phyloP scores from a whole-genome alignment of 2,797 vertebrate species.

The Dendrocincla tyrannina region DNA sequence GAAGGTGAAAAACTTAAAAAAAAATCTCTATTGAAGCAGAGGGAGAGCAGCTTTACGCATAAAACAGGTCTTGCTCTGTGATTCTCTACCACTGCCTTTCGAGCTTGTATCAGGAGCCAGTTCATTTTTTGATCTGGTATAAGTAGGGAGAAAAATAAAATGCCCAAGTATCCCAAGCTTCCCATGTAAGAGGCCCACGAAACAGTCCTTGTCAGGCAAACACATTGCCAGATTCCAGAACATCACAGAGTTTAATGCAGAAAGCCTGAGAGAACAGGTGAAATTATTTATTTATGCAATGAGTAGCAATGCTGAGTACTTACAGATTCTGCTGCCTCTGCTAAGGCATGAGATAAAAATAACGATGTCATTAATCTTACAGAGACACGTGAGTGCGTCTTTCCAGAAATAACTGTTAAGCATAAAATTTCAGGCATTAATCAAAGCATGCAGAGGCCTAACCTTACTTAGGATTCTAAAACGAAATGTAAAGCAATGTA shows the following conservation, averaged over 20 bases:
- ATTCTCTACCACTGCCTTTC: neutral
- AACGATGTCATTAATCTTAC: constrained; percentile 3
- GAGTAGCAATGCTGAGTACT: neutral
- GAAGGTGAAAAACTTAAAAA: constrained; percentile 19
- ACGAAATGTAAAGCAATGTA: neutral
- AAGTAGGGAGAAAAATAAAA: constrained; percentile 5
- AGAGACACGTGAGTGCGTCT: neutral
- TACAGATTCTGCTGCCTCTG: constrained; percentile 19
- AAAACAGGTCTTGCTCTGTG: neutral
- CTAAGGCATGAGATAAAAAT: constrained; percentile 47
- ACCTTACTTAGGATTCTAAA: neutral
- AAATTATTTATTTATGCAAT: constrained; percentile 40
- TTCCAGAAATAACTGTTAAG: constrained; percentile 50
- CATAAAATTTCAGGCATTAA: constrained; percentile 39
- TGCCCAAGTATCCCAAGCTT: neutral
- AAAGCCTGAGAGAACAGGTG: constrained; percentile 12
- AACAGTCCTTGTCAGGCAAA: neutral
- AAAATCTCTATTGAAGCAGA: constrained; percentile 10
- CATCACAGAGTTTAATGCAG: neutral
- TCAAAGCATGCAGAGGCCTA: neutral
- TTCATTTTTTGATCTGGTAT: neutral
- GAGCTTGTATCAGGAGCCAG: neutral
- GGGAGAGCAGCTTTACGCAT: neutral
- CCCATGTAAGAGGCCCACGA: neutral
- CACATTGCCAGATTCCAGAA: neutral